These are phyloP conservation scores for Drosophila sucinea DNA, from an alignment of 1,140 invertebrate species.

Conservation along the genomic window DNA sequence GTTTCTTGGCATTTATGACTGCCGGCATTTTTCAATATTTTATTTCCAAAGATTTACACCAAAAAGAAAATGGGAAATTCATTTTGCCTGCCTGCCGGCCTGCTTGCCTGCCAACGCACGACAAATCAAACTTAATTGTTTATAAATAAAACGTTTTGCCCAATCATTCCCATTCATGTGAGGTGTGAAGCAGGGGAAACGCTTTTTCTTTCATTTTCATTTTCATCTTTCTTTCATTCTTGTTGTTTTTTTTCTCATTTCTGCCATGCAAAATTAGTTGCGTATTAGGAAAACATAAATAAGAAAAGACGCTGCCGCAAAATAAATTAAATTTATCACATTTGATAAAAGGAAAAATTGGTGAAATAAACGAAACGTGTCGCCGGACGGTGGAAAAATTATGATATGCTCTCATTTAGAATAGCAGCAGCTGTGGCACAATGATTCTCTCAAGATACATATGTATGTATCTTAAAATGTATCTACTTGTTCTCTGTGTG, in stretches of 20 bases:
- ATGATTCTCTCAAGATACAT: neutral
- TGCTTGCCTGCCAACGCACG: slow-evolving; percentile 45
- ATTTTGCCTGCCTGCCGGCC: slow-evolving; percentile 33
- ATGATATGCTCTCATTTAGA: slow-evolving; percentile 19
- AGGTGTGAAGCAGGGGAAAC: slow-evolving; percentile 2
- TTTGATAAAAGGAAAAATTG: slow-evolving; percentile 59
- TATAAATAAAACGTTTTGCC: slow-evolving; percentile 81
- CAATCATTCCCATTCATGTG: slow-evolving; percentile 47
- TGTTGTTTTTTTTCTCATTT: slow-evolving; percentile 21
- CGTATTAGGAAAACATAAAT: slow-evolving; percentile 79
- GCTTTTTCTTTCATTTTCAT: slow-evolving; percentile 1
- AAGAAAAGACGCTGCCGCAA: slow-evolving; percentile 56
- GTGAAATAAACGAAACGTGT: slow-evolving; percentile 61
- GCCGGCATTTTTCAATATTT: slow-evolving; percentile 75
- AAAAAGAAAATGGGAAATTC: slow-evolving; percentile 26
- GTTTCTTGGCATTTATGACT: slow-evolving; percentile 46
- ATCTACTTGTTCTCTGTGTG: neutral
- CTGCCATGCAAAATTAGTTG: slow-evolving; percentile 71
- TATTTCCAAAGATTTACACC: slow-evolving; percentile 46
- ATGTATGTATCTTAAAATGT: neutral
- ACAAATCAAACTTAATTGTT: slow-evolving; percentile 81
- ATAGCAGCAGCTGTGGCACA: too few relatives aligned
- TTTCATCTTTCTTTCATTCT: neutral
- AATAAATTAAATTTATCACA: slow-evolving; percentile 74
- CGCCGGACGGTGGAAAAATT: slow-evolving; percentile 25